Evolutionary conservation across 37 sponge, comb jelly and placozoan species (phyloP).

Genomic region (Geodia barretti): DNA sequence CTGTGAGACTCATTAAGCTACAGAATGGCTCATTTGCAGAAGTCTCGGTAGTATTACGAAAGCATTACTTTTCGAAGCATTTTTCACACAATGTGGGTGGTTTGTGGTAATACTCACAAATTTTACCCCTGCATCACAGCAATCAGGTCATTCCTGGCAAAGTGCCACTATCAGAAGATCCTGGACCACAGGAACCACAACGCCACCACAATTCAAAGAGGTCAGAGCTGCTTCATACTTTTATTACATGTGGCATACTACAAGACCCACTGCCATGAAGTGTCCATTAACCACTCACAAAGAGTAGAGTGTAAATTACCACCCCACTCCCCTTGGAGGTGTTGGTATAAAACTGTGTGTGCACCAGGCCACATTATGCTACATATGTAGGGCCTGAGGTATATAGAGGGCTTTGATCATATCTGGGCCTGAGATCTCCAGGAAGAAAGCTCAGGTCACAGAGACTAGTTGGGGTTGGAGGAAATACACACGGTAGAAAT

Average conservation of each 20-base stretch:
- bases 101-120: background rate
- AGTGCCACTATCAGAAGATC: constrained; percentile 1
- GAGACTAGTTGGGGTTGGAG: background rate
- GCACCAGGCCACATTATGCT: background rate
- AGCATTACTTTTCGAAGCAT: no score
- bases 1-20: background rate
- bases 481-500: no score
- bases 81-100: background rate
- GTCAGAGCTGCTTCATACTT: background rate
- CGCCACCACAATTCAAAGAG: constrained; percentile 41
- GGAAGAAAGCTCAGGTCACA: background rate
- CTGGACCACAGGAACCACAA: constrained; percentile 18
- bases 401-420: background rate
- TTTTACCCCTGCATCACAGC: constrained; percentile 7
- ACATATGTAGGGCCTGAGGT: background rate
- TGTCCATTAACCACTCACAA: no score
- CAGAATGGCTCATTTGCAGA: background rate
- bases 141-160: constrained; percentile 37
- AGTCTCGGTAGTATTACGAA: background rate
- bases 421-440: background rate
- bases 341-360: no score
- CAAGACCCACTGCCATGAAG: background rate
- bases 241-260: no score
- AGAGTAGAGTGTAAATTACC: no score
- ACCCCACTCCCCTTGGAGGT: no score